Evolutionary conservation across 2,888 invertebrate genomes (phyloP).

Genomic region (Aphodius sticticus): DNA sequence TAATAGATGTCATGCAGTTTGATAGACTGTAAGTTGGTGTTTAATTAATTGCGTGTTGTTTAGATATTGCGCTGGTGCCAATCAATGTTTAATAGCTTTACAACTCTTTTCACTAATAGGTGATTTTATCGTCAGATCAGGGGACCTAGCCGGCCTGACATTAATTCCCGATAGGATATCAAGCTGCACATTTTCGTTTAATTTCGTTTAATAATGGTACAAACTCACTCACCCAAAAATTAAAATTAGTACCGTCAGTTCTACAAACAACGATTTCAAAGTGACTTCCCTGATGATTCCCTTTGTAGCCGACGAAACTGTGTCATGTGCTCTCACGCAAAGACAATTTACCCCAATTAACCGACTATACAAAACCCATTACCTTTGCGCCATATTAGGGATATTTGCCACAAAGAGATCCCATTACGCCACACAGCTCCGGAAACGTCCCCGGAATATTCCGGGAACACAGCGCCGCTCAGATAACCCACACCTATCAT

Average conservation of each 20-base stretch:
- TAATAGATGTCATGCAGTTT: background rate
- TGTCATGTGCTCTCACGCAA: background rate
- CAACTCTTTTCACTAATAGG: background rate
- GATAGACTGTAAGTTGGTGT: background rate
- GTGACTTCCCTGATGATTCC: background rate
- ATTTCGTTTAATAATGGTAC: too few relatives aligned
- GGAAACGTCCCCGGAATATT: background rate
- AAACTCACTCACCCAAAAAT: too few relatives aligned
- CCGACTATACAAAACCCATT: background rate
- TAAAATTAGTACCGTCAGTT: background rate
- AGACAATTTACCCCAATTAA: background rate
- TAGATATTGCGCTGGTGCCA: background rate
- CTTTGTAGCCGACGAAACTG: background rate
- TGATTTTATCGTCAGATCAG: too few relatives aligned
- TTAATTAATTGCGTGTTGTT: background rate
- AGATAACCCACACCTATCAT: background rate
- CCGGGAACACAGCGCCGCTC: background rate
- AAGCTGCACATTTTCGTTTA: too few relatives aligned
- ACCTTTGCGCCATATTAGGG: background rate
- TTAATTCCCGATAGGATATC: too few relatives aligned
- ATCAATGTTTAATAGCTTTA: background rate
- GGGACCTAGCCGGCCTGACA: too few relatives aligned
- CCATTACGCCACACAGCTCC: background rate
- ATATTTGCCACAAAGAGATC: background rate
- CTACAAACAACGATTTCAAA: background rate